phyloP scores from a whole-genome alignment of 2,113 vertebrate species.

The Pelodiscus sinensis region DNA sequence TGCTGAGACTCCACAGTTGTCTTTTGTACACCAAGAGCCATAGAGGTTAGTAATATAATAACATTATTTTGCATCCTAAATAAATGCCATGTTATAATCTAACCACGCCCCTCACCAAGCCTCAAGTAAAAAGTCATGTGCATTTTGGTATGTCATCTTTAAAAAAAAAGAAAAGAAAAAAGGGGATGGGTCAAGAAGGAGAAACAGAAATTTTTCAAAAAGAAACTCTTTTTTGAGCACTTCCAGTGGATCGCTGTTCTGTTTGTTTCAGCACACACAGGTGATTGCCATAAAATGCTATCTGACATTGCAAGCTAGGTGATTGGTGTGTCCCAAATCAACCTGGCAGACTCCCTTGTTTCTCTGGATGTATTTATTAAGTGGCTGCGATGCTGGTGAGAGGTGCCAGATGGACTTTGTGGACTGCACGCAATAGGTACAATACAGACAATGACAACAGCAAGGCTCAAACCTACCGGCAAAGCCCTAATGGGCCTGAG shows the following conservation, averaged over 20 bases:
- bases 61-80: background rate
- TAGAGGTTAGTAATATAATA: background rate
- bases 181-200: rapidly evolving
- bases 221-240: background rate
- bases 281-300: background rate
- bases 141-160: background rate
- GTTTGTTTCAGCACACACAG: background rate
- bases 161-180: background rate
- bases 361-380: background rate
- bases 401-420: no score
- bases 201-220: background rate
- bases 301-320: background rate
- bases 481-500: rapidly evolving
- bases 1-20: background rate
- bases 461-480: background rate
- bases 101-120: background rate
- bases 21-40: background rate
- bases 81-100: background rate
- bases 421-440: background rate
- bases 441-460: background rate
- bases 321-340: background rate
- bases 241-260: background rate
- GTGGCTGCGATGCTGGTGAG: background rate
- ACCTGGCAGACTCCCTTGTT: no score
- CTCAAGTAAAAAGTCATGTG: background rate